phyloP scores from a whole-genome alignment of 2,113 vertebrate genomes.

The Syrmaticus mikado region DNA sequence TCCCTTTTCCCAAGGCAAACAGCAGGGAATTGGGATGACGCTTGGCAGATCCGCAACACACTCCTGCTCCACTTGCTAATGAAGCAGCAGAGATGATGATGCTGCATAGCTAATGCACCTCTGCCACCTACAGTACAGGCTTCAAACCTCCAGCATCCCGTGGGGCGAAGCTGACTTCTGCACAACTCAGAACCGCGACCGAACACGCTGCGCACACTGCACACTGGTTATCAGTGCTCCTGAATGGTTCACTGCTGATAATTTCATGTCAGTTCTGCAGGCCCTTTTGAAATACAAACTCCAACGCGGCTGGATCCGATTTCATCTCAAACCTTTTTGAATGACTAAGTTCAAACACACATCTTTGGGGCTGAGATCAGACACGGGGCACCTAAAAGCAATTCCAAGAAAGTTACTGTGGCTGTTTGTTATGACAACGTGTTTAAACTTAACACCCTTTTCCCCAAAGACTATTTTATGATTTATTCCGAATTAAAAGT shows the following conservation, averaged over 20 bases:
- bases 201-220: not conserved
- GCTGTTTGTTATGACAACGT: not conserved
- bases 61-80: not conserved
- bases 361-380: not conserved
- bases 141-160: not conserved
- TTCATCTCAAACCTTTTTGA: not conserved
- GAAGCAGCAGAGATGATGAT: not conserved
- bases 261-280: not conserved
- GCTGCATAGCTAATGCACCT: slow-evolving; percentile 18
- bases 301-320: not conserved
- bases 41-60: not conserved
- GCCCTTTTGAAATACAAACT: not conserved
- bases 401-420: not conserved
- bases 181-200: not conserved
- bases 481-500: not conserved
- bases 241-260: not conserved
- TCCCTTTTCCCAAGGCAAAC: not conserved
- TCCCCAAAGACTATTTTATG: not conserved
- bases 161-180: not conserved
- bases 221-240: not conserved
- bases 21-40: not conserved
- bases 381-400: not conserved
- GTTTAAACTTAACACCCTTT: not conserved
- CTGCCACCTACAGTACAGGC: slow-evolving; percentile 61
- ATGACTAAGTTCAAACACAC: not conserved